Evolutionary conservation across 2,797 vertebrate species (phyloP).

Genomic region (Myotis vivesi): DNA sequence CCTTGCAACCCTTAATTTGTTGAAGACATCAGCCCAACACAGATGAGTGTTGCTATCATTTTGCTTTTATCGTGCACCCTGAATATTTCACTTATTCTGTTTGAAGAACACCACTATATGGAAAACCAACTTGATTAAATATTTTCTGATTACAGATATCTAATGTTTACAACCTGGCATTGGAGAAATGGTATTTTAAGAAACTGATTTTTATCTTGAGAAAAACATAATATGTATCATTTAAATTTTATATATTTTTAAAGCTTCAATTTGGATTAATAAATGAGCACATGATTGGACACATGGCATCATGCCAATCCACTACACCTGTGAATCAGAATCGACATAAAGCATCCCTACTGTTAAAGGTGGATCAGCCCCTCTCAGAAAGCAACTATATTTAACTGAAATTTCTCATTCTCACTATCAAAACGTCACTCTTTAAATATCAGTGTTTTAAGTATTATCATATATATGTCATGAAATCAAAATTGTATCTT

Average conservation of each 20-base stretch:
- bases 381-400: background rate
- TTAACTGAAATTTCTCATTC: slow-evolving; percentile 12
- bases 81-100: background rate
- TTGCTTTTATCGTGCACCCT: background rate
- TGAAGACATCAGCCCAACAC: background rate
- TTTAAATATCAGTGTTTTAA: slow-evolving; percentile 30
- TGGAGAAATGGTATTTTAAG: background rate
- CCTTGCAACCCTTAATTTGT: background rate
- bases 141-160: background rate
- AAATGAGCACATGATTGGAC: background rate
- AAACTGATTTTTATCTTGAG: background rate
- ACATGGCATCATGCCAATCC: background rate
- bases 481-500: background rate
- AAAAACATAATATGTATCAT: background rate
- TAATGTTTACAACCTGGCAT: background rate
- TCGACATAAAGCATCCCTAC: background rate
- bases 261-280: background rate
- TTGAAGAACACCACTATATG: background rate
- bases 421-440: background rate
- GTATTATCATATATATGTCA: background rate
- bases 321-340: background rate
- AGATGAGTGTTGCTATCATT: background rate
- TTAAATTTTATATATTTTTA: background rate
- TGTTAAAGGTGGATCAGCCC: background rate
- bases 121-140: background rate